A percentile compares a stretch with the other conserved stretches of the same genome.
phyloP scores from a whole-genome alignment of 2,888 invertebrate genomes.

The Onchidella celtica region DNA sequence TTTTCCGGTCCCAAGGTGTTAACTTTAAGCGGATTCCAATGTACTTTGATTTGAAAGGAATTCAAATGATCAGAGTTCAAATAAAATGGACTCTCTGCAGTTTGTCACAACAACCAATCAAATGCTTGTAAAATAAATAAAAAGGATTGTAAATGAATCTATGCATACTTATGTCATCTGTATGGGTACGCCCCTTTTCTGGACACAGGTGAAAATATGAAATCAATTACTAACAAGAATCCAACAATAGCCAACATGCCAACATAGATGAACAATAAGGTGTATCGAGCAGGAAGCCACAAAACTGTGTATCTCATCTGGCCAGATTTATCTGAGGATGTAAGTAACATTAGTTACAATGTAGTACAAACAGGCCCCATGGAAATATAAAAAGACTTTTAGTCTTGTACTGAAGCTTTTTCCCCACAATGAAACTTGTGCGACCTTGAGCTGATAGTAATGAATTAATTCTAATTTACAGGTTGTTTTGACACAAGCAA shows the following conservation, averaged over 20 bases:
- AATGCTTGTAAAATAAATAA: too few species aligned
- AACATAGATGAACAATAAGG: conserved; percentile 81
- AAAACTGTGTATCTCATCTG: conserved; percentile 85
- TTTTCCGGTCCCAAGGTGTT: too few species aligned
- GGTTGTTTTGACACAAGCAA: too few species aligned
- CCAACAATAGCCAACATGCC: conserved; percentile 26
- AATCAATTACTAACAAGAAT: conserved; percentile 11
- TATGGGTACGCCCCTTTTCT: conserved; percentile 13
- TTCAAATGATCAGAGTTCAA: not conserved
- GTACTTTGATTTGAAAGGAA: too few species aligned
- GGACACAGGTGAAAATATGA: conserved; percentile 22
- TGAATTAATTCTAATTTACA: too few species aligned
- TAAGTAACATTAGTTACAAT: not conserved
- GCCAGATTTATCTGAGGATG: conserved; percentile 69
- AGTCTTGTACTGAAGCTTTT: not conserved
- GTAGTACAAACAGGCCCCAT: too few species aligned
- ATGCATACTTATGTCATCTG: conserved; percentile 2
- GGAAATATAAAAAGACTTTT: not conserved
- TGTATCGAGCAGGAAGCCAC: conserved; percentile 89
- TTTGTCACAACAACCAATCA: too few species aligned
- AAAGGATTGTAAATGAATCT: too few species aligned
- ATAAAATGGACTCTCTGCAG: too few species aligned
- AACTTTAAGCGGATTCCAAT: too few species aligned
- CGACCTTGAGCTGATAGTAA: too few species aligned
- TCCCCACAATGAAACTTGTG: too few species aligned